Percentiles rank a stretch among this genome's conserved stretches.
These are phyloP conservation scores for Syngnathus floridae DNA, from an alignment of 2,113 vertebrate genomes.

Conservation along the genomic window DNA sequence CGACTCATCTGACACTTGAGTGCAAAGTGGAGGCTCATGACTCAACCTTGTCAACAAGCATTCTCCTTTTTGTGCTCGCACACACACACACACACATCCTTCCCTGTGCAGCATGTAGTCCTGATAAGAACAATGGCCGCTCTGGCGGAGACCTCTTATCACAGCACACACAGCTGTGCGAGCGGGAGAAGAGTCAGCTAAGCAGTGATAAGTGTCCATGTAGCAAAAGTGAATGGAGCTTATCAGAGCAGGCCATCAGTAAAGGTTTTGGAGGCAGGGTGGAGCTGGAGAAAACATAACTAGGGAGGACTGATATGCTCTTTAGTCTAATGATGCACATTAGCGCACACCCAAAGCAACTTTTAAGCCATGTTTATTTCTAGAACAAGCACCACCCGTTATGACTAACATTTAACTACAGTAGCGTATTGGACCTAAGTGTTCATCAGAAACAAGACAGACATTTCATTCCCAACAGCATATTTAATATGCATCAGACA, in stretches of 20 bases:
- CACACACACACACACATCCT: constrained; percentile 27
- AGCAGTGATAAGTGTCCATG: constrained; percentile 24
- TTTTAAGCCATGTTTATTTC: too few species aligned
- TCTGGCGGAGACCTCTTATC: constrained; percentile 42
- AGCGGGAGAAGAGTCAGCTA: constrained; percentile 27
- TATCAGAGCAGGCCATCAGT: neutral
- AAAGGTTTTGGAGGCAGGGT: constrained; percentile 1
- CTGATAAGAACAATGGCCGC: constrained; percentile 49
- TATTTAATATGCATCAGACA: too few species aligned
- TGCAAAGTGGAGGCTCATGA: constrained; percentile 26
- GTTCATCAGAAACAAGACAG: too few species aligned
- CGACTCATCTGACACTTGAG: constrained; percentile 9
- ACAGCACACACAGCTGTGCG: constrained; percentile 43
- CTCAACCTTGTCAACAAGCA: constrained; percentile 32
- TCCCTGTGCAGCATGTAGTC: constrained; percentile 27
- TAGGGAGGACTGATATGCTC: neutral
- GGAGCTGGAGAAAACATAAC: neutral
- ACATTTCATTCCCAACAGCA: too few species aligned
- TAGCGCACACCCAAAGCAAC: neutral
- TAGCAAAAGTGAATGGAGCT: constrained; percentile 3
- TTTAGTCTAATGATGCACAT: neutral
- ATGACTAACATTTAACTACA: too few species aligned
- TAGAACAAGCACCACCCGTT: too few species aligned
- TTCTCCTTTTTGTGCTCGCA: constrained; percentile 19
- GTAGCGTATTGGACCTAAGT: too few species aligned